Conservation (phyloP, 2,888 invertebrate genomes). For the Metopia argyrocephala region DNA sequence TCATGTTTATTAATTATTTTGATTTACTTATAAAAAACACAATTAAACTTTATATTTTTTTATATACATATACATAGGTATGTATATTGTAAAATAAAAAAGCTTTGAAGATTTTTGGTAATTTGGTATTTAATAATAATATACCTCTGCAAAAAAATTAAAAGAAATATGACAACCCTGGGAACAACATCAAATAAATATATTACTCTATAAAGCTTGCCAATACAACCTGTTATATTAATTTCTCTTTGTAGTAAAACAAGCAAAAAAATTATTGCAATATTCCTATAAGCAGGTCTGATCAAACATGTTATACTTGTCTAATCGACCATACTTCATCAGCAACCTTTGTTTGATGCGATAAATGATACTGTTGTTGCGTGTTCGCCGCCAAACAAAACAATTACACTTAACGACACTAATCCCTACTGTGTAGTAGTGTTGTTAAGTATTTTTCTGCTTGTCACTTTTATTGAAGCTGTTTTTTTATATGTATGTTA, state of each 20-base stretch:
- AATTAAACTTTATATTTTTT: too few relatives aligned
- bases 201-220: background rate
- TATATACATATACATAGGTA: too few relatives aligned
- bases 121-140: too few relatives aligned
- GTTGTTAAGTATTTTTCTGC: conserved; percentile 32
- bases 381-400: conserved; percentile 5
- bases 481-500: conserved; percentile 37
- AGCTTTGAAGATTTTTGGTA: too few relatives aligned
- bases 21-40: too few relatives aligned
- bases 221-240: conserved; percentile 8
- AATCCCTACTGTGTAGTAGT: background rate
- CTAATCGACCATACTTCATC: background rate
- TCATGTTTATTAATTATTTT: too few relatives aligned
- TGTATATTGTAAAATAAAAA: too few relatives aligned
- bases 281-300: background rate
- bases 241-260: background rate
- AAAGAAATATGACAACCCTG: too few relatives aligned
- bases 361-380: conserved; percentile 4
- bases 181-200: background rate
- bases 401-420: background rate
- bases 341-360: conserved; percentile 26
- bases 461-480: conserved; percentile 53
- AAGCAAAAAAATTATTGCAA: conserved; percentile 3
- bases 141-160: too few relatives aligned
- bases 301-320: conserved; percentile 26